A percentile compares a stretch with the other conserved stretches of the same genome.
Conservation (phyloP, 2,113 vertebrate species). For the Psephotus haematonotus region DNA sequence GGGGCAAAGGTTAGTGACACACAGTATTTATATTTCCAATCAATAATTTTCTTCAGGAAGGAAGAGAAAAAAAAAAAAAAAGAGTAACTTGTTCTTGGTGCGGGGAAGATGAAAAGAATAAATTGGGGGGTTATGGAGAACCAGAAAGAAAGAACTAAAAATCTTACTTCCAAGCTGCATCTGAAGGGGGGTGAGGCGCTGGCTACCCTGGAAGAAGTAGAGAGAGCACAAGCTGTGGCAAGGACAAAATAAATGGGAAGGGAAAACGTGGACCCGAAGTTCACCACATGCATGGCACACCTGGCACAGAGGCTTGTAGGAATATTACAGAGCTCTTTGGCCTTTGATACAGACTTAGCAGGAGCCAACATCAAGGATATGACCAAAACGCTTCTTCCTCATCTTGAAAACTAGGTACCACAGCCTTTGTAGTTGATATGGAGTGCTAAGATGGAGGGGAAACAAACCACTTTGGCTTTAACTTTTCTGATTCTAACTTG, state of each 20-base stretch:
- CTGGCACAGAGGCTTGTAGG: neutral
- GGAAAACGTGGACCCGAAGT: neutral
- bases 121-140: rapidly evolving
- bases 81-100: neutral
- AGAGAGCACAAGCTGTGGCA: neutral
- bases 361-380: neutral
- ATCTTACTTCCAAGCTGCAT: neutral
- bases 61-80: neutral
- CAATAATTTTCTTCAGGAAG: neutral
- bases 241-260: neutral
- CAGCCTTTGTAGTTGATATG: neutral
- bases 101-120: neutral
- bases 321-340: neutral
- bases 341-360: neutral
- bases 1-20: neutral
- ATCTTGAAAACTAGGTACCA: neutral
- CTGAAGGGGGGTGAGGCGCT: neutral
- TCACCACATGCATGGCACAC: neutral
- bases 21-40: neutral
- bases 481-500: no score
- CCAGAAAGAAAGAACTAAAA: neutral
- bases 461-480: neutral
- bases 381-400: neutral
- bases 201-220: neutral
- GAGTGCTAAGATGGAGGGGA: neutral